Conservation (phyloP, 2,888 invertebrate species). For the Archips xylosteana region DNA sequence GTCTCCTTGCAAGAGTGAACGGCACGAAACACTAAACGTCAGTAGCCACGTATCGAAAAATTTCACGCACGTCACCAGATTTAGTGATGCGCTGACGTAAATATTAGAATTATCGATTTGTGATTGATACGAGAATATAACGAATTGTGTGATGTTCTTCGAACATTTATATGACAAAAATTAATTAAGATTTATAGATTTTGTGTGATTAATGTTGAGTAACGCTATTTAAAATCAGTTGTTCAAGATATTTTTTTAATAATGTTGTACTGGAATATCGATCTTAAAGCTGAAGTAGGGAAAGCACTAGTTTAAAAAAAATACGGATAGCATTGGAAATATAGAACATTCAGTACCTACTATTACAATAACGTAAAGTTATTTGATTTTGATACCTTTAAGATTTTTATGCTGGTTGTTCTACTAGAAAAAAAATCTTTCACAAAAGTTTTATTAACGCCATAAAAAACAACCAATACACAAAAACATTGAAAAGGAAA, state of each 20-base stretch:
- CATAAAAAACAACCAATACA: too few relatives aligned
- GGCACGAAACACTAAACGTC: slow-evolving; percentile 68
- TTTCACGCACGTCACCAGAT: slow-evolving; percentile 74
- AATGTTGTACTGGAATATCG: background rate
- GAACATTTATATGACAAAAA: background rate
- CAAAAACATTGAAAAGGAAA: too few relatives aligned
- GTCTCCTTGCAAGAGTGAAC: slow-evolving; percentile 49
- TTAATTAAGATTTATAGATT: background rate
- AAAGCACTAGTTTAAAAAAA: slow-evolving; percentile 1
- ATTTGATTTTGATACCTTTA: too few relatives aligned
- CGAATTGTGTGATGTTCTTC: background rate
- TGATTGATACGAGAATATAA: background rate
- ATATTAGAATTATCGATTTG: slow-evolving; percentile 12
- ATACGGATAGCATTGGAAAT: background rate
- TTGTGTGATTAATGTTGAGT: background rate
- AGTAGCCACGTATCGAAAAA: slow-evolving; percentile 82
- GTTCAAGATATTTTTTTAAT: background rate
- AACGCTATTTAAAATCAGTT: background rate
- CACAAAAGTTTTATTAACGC: too few relatives aligned
- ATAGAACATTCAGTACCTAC: background rate
- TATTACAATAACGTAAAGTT: too few relatives aligned
- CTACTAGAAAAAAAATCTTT: too few relatives aligned
- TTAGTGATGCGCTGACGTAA: slow-evolving; percentile 30
- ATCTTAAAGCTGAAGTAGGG: background rate
- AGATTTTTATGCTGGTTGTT: too few relatives aligned